Evolutionary conservation across 2,113 vertebrate genomes (phyloP).

Genomic region (Trogon melanurus): DNA sequence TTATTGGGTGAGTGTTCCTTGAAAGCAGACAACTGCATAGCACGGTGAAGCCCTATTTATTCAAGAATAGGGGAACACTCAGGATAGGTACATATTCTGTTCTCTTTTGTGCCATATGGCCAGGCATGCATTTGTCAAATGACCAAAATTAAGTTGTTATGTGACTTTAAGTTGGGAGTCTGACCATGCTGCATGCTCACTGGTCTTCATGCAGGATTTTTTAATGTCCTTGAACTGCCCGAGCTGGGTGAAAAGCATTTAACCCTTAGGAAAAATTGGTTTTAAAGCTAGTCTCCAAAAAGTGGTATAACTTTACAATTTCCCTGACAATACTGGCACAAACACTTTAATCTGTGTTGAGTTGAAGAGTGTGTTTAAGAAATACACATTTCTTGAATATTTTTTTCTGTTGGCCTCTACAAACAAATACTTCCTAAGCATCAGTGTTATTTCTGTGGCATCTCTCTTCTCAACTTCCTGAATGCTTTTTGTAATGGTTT

Average conservation of each 20-base stretch:
- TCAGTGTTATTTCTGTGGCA: background rate
- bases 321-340: background rate
- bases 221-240: background rate
- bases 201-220: background rate
- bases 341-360: background rate
- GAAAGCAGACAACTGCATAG: background rate
- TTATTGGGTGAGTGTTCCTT: background rate
- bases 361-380: background rate
- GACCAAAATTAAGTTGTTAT: background rate
- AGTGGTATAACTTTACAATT: background rate
- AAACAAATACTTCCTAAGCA: background rate
- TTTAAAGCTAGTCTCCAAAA: background rate
- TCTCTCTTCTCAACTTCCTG: background rate
- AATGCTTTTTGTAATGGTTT: background rate
- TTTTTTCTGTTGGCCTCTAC: background rate
- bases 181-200: background rate
- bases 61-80: fast-evolving
- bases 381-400: background rate
- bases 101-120: background rate
- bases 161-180: background rate
- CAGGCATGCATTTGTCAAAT: fast-evolving
- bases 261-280: background rate
- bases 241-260: background rate
- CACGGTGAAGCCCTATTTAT: background rate
- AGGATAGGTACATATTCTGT: background rate